Evolutionary conservation across 2,888 invertebrate species (phyloP).

Genomic region (Thereva unica): DNA sequence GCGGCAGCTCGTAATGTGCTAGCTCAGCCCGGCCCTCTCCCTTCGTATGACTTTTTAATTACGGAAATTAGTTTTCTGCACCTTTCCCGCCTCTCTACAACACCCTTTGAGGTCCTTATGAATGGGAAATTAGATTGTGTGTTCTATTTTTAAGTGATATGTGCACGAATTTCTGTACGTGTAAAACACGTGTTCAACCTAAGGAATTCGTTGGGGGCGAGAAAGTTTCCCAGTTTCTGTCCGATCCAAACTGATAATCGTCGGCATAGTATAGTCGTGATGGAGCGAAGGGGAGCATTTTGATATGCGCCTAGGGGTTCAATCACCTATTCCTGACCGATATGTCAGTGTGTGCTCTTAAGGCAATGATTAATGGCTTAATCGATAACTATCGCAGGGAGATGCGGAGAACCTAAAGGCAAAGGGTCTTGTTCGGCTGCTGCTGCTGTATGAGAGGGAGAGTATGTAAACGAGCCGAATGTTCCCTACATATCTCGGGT

Average conservation of each 20-base stretch:
- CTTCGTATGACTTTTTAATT: conserved; percentile 54
- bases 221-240: conserved; percentile 12
- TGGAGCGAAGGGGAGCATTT: not conserved
- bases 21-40: not conserved
- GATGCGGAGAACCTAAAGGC: conserved; percentile 21
- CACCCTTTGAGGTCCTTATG: conserved; percentile 35
- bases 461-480: conserved; percentile 29
- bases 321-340: conserved; percentile 43
- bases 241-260: conserved; percentile 14
- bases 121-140: conserved; percentile 39
- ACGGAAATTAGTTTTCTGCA: conserved; percentile 54
- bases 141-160: conserved; percentile 4
- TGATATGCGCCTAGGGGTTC: conserved; percentile 39
- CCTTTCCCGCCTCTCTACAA: not conserved
- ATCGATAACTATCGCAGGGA: conserved; percentile 45
- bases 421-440: conserved; percentile 10
- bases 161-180: conserved; percentile 33
- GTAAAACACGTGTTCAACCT: conserved; percentile 10
- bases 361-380: conserved; percentile 48
- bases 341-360: conserved; percentile 46
- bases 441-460: conserved; percentile 1
- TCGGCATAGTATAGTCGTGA: too few relatives aligned
- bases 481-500: conserved; percentile 30
- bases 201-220: not conserved
- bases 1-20: not conserved